Conservation (phyloP, 2,888 invertebrate genomes). For the Phalera bucephala region DNA sequence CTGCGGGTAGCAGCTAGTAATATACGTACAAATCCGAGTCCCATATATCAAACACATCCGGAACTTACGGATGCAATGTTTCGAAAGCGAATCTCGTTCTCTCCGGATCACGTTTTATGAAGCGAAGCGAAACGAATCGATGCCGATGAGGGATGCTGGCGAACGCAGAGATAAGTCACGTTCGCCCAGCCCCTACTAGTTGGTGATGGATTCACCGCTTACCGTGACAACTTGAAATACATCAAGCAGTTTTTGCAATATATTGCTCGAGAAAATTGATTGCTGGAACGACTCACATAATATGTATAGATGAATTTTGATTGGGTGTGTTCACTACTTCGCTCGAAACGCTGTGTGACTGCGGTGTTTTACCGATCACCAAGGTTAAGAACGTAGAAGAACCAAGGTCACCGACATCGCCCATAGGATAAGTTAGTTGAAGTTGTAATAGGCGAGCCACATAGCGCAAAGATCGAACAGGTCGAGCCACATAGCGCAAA, state of each 20-base stretch:
- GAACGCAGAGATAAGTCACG: constrained; percentile 66
- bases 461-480: no score
- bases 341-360: no score
- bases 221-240: constrained; percentile 22
- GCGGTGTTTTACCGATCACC: no score
- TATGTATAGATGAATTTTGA: no score
- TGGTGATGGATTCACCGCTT: constrained; percentile 37
- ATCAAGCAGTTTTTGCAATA: constrained; percentile 23
- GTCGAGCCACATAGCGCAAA: no score
- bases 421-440: no score
- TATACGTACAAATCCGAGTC: constrained; percentile 14
- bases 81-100: constrained; percentile 38
- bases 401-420: no score
- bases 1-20: no score
- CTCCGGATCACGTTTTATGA: constrained; percentile 50
- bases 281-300: background rate
- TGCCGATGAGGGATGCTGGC: constrained; percentile 60
- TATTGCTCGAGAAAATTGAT: constrained; percentile 3
- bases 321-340: no score
- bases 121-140: constrained; percentile 56
- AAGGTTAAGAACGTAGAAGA: no score
- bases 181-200: constrained; percentile 41
- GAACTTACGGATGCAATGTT: constrained; percentile 25
- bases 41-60: constrained; percentile 22
- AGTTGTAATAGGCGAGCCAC: no score